Percentiles rank a stretch among this genome's conserved stretches.
phyloP scores from a whole-genome alignment of 2,113 vertebrate species.

The Pogonocichla stellata region DNA sequence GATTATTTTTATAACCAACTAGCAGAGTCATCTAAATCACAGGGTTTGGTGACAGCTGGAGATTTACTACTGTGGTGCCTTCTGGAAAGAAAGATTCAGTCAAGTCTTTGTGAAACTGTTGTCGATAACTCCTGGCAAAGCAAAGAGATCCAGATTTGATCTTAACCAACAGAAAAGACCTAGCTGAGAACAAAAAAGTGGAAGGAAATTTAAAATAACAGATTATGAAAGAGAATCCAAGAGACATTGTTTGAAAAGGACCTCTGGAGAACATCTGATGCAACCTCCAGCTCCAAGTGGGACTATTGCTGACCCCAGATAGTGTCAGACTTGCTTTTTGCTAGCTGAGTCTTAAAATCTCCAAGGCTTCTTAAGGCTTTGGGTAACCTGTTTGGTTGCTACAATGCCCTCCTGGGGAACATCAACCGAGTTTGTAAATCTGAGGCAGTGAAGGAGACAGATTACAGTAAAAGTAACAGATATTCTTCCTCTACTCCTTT shows the following conservation, averaged over 20 bases:
- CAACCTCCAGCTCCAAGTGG: neutral
- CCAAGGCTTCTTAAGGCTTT: neutral
- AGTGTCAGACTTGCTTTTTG: neutral
- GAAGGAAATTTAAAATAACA: neutral
- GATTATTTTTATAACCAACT: neutral
- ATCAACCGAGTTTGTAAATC: neutral
- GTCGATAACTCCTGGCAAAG: neutral
- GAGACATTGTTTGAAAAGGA: neutral
- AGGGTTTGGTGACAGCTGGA: neutral
- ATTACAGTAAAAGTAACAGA: neutral
- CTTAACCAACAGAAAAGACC: neutral
- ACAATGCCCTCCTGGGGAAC: neutral
- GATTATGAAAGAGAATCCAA: neutral
- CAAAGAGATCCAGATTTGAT: neutral
- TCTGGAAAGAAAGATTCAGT: neutral
- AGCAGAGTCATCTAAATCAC: neutral
- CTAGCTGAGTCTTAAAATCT: neutral
- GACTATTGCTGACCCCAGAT: neutral
- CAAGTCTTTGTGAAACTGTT: neutral
- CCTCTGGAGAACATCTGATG: neutral
- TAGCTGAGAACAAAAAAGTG: neutral
- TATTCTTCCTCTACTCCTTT: neutral
- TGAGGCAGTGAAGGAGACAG: neutral
- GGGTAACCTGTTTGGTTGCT: neutral
- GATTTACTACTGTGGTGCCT: neutral